Base-by-base conservation (phyloP, 1,140 invertebrate genomes). In the Ceratitis capitata region DNA sequence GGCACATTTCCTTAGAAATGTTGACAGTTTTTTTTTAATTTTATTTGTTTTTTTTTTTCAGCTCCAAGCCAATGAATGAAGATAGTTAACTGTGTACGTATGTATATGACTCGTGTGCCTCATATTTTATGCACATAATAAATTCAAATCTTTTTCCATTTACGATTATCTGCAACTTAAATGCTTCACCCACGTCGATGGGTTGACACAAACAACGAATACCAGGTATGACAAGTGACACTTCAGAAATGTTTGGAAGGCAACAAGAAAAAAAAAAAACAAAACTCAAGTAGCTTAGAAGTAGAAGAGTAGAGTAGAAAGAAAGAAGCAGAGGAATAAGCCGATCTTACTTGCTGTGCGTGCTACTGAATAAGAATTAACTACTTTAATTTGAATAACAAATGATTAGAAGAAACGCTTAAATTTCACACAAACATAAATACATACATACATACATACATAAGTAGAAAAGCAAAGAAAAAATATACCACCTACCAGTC, bases 371-470 rank as follows among this genome's bases (percentile, higher is more conserved):
- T 78, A 78, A 78, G 69, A 78, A 78, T 78, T 45, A 78, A 78
- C 69, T 78, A 78, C 19, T 78, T 78, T 78, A 78, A 78, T 78
- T 78, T 78, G 69, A 78, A 78, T 78, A 78, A 78, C 69, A 78
- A 78, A 78, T 78, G 69, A 78, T 74, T 78, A 78, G 69, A 78
- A 78, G 69, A 78, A 78, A 78, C 32, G 69, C 35, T 78, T 42
- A 47, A 23, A 47, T 78, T 78, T 47, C 35, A 26, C 26, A 39
- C 23, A 78, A 78, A 78, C 42, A 78, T 78, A 78, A 23, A 69
- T 23, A 47, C 4, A 78, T 16, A n/a, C 6, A 19, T 19, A n/a
- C n/a, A n/a, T n/a, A n/a, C n/a, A n/a, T n/a, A n/a, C n/a, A n/a
- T n/a, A n/a, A n/a, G n/a, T n/a, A n/a, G n/a, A n/a, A n/a, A n/a